Base-by-base conservation (phyloP, 2,888 invertebrate genomes). In the Morpho achilles region DNA sequence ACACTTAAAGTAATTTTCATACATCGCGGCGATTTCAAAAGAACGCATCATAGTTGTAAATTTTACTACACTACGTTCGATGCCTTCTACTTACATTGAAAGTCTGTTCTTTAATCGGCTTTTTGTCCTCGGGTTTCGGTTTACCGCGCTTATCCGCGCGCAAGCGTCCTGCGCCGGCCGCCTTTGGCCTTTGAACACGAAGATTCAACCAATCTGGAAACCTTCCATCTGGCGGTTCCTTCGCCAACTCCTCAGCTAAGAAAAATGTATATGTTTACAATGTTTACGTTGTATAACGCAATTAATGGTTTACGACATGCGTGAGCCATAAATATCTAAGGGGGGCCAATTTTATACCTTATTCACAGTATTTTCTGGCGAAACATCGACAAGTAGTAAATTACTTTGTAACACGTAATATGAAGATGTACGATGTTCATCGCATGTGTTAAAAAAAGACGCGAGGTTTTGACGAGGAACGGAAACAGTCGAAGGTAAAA, bases 191-290 rank as follows among this genome's bases (percentile, higher is more conserved):
- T 64, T 90, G 89, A 51, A 87, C 83, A 56, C 87, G 85, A 60
- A 82, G 77, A 69, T 86, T 75, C 70, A 89, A 56, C 91, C 91
- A 85, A 76, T 88, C 84, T 65, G 84, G 73, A 70, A 89, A 91
- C 64, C 91, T 82, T 43, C 85, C 84, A 32, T 69, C 71, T 6
- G 91, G 90, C 1, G 91, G 91, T 65, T 91, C 89, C 61, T 84
- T 79, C 6, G 85, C 82, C 62, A 92, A 74, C 58, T 92, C 85
- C 62, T 80, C 87, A 60, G 92, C 92, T 92, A 74, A 44, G 75
- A 73, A 60, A 57, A 66, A 58, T 52, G 42, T 39, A 46, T 10
- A 56, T 23, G 50, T 41, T 32, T 8, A 49, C 23, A 60, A 60
- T 32, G 3, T 32, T 32, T 32, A 32, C 32, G 32, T 32, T 32